Evolutionary conservation across 2,888 invertebrate genomes (phyloP), one percentile per base, ranked within the genome.

Genomic region (Orthonychiurus folsomi): DNA sequence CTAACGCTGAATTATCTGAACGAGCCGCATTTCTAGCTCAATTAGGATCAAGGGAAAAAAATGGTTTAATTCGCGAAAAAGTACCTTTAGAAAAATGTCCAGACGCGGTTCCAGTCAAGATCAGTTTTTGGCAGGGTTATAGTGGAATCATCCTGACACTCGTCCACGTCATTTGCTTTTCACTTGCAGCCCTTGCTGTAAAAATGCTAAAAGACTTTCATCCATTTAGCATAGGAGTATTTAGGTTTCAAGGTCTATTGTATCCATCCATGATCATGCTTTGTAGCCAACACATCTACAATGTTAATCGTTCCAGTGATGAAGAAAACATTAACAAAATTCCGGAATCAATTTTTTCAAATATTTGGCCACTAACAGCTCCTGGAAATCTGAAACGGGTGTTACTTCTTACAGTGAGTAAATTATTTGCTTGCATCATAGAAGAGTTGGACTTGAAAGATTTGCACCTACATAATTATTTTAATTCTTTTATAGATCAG

Each of bases 161-260:
- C 1, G 60, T 65, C 2, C 61, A 65, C 3, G 62, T 66, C 2
- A 53, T 68, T 15, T 60, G 65, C 3, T 69, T 69, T 26, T 63
- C 69, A 1, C 27, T 66, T 2, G 62, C 58, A 1, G 63, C 65
- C 18, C 24, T 68, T 9, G 63, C 68, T 21, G 63, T 68, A 3
- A 69, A 69, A 48, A 63, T 63, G 37, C 57, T 69, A 61, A 65
- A 63, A n/a, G 63, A 62, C 12, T 69, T 62, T 56, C 66, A 69
- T 62, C 68, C 68, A 12, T 61, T 66, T 15, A 64, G 50, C 24
- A 62, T 65, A 24, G 65, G 61, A 12, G 55, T 64, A 1, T 69
- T 56, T 56, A 63, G 69, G 50, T 69, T 69, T 55, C 68, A 68
- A 55, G 69, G 69, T 3, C 53, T 69, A 2, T 53, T 68, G 3